phyloP scores from a whole-genome alignment of 2,113 vertebrate species.

The Psittacula cyanocephala region DNA sequence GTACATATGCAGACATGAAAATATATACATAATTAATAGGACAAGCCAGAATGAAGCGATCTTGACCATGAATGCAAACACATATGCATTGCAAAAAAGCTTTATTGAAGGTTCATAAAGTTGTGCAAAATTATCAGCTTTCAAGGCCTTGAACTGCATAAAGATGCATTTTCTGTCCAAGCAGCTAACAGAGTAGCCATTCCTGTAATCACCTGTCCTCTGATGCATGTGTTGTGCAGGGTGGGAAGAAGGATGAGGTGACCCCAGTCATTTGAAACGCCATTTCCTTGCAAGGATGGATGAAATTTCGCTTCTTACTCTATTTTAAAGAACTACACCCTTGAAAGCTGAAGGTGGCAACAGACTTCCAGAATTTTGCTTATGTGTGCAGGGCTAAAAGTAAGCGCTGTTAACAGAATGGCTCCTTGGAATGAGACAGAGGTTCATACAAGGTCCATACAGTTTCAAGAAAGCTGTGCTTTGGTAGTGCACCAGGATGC shows the following conservation, averaged over 20 bases:
- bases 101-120: not conserved
- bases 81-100: not conserved
- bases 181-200: not conserved
- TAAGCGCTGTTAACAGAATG: not conserved
- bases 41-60: not conserved
- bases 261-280: not conserved
- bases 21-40: not conserved
- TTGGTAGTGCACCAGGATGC: not conserved
- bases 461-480: not conserved
- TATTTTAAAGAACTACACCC: not conserved
- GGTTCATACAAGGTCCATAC: not conserved
- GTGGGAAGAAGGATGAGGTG: not conserved
- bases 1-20: not conserved
- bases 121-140: not conserved
- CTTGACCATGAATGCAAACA: not conserved
- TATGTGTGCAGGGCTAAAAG: not conserved
- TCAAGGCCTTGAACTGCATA: not conserved
- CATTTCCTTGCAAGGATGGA: not conserved
- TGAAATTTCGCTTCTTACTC: not conserved
- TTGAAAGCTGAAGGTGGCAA: not conserved
- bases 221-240: fast-evolving
- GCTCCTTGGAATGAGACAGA: not conserved
- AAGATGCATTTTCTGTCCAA: not conserved
- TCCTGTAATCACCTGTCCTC: not conserved
- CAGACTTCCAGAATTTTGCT: not conserved